A percentile compares a stretch with the other conserved stretches of the same genome.
Evolutionary conservation across 2,797 vertebrate genomes (phyloP).

Genomic region (Apogon talboti): DNA sequence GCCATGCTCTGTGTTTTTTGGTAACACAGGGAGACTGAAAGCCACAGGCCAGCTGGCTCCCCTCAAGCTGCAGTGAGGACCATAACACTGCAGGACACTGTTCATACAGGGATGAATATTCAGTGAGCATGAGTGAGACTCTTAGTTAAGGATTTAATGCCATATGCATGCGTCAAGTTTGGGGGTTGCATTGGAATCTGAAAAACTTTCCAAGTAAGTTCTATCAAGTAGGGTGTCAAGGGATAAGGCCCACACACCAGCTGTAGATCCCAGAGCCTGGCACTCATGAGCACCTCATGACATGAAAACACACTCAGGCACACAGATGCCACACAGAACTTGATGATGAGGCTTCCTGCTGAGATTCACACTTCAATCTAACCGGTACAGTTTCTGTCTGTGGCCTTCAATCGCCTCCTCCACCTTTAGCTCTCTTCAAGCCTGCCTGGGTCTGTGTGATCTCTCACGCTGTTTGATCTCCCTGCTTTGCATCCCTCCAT

Average conservation of each 20-base stretch:
- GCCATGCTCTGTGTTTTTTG: slow-evolving; percentile 36
- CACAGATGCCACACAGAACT: slow-evolving; percentile 52
- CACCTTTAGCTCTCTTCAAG: slow-evolving; percentile 67
- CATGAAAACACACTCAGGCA: slow-evolving; percentile 41
- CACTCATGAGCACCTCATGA: slow-evolving; percentile 47
- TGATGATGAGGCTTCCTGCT: slow-evolving; percentile 63
- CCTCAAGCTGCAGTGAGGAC: slow-evolving; percentile 49
- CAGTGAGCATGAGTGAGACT: slow-evolving; percentile 24
- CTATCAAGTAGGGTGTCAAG: slow-evolving; percentile 34
- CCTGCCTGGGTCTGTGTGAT: slow-evolving; percentile 61
- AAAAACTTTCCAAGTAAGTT: slow-evolving; percentile 41
- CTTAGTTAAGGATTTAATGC: slow-evolving; percentile 33
- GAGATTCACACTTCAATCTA: slow-evolving; percentile 69
- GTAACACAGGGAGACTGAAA: slow-evolving; percentile 49
- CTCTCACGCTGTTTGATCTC: slow-evolving; percentile 63
- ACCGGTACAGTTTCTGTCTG: slow-evolving; percentile 51
- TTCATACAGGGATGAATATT: slow-evolving; percentile 47
- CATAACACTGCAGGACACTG: slow-evolving; percentile 44
- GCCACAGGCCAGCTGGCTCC: slow-evolving; percentile 57
- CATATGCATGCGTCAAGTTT: slow-evolving; percentile 31
- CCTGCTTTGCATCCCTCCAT: slow-evolving; percentile 54
- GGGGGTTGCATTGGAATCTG: slow-evolving; percentile 5
- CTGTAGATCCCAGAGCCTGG: slow-evolving; percentile 54
- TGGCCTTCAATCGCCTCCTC: slow-evolving; percentile 60
- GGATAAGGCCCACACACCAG: slow-evolving; percentile 68